Evolutionary conservation across 2,113 vertebrate genomes (phyloP), one percentile per base, ranked within the genome.

Genomic region (Ptilonorhynchus violaceus): DNA sequence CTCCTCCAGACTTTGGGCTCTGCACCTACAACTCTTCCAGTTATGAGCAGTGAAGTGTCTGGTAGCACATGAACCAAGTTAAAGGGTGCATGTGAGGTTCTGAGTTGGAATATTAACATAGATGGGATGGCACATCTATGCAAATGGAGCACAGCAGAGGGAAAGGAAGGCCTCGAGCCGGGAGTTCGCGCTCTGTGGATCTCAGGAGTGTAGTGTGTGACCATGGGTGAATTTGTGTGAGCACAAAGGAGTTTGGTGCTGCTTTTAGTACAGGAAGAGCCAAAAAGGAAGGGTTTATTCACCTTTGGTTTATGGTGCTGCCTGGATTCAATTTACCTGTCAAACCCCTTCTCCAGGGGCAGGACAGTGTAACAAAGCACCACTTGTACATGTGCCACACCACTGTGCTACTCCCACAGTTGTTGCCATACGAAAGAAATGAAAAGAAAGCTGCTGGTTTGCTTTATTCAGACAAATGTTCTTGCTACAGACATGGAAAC

Each of bases 71-170:
- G 42, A 47, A 13, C 7, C 4, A 24, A 50, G 33, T 4, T 21
- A 12, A 50, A 42, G 15, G 49, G 37, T 2, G 3, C 10, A 3
- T 1, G 0, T 23, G 12, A n/a, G 30, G 19, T 14, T 41, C 68
- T 9, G 27, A 39, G 16, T 21, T 7, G 10, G 47, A 62, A 33
- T 10, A 17, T 41, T 37, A 3, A 24, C 4, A 1, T 12, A 10
- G 41, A 9, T 30, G 16, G 42, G 50, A 50, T 35, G 42, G 35
- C 7, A 2, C 3, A 9, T 39, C 37, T 39, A 15, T 30, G 27
- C 27, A 44, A 46, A 52, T 3, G 19, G 49, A 78, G 73, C 6
- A 1, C 11, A 25, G 5, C 6, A 47, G 62, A 52, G 58, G 60
- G 62, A 41, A 50, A 46, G 59, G 55, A 42, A 80, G 11, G 78